Percentiles rank a stretch among this genome's conserved stretches.
Evolutionary conservation across 2,888 invertebrate species (phyloP).

Genomic region (Eilema caniola): DNA sequence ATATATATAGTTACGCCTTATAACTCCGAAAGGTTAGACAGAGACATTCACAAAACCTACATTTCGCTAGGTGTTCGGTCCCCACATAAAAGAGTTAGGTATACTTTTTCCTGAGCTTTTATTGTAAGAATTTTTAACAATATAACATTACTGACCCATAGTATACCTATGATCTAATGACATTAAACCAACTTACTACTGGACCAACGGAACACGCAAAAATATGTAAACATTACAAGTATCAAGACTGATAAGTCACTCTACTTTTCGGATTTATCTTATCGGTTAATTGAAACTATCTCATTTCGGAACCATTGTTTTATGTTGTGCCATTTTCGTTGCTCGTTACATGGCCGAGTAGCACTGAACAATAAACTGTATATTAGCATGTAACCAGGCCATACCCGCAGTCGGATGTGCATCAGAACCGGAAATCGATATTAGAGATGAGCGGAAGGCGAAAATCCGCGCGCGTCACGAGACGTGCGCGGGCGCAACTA

Average conservation of each 20-base stretch:
- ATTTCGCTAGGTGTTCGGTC: neutral
- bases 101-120: neutral
- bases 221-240: neutral
- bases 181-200: too few species aligned
- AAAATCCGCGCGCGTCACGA: slow-evolving; percentile 71
- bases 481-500: slow-evolving; percentile 49
- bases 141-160: too few species aligned
- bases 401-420: slow-evolving; percentile 56
- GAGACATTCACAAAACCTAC: neutral
- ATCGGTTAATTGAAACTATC: neutral
- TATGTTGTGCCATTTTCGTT: neutral
- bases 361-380: slow-evolving; percentile 34
- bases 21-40: neutral
- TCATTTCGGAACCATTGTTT: neutral
- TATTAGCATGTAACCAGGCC: slow-evolving; percentile 53
- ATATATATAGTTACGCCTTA: neutral
- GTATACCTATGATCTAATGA: too few species aligned
- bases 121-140: too few species aligned
- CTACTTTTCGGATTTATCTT: neutral
- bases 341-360: slow-evolving; percentile 16
- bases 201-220: too few species aligned
- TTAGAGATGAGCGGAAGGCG: slow-evolving; percentile 77
- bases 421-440: slow-evolving; percentile 61
- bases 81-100: neutral
- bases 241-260: slow-evolving; percentile 1